Percentiles rank a stretch among this genome's conserved stretches.
Conservation (phyloP, 2,113 vertebrate genomes). For the Opisthocomus hoazin region DNA sequence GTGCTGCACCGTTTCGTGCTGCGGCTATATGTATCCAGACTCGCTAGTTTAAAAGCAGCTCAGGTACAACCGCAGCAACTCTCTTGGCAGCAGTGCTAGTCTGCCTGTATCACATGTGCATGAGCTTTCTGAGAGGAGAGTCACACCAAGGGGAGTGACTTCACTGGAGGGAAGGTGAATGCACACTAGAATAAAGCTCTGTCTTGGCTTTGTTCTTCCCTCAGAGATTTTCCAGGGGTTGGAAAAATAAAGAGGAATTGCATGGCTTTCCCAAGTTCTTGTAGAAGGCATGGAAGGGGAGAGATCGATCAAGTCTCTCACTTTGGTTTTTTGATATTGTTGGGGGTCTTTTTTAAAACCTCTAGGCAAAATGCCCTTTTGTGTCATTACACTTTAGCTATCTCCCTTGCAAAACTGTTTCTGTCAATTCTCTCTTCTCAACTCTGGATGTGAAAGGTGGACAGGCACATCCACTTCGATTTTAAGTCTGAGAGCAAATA, state of each 20-base stretch:
- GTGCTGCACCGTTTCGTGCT: neutral
- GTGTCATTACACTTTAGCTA: neutral
- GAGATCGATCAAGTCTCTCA: neutral
- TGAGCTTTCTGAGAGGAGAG: neutral
- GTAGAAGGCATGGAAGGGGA: neutral
- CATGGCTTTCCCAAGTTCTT: neutral
- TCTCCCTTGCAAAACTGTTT: neutral
- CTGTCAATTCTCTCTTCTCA: neutral
- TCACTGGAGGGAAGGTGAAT: fast-evolving
- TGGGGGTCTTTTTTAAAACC: neutral
- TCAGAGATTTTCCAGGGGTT: neutral
- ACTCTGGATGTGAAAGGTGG: neutral
- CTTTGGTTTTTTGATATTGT: neutral
- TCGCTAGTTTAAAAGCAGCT: neutral
- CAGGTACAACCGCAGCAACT: neutral
- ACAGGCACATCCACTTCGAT: neutral
- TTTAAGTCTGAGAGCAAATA: neutral
- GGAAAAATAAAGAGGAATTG: neutral
- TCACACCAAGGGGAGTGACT: neutral
- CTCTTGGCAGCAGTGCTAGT: neutral
- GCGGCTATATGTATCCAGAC: neutral
- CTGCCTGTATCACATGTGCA: neutral
- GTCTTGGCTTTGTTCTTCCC: neutral
- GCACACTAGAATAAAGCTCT: fast-evolving
- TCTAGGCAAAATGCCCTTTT: neutral